phyloP scores from a whole-genome alignment of 2,113 vertebrate species.

The Leptobrachium leishanense region DNA sequence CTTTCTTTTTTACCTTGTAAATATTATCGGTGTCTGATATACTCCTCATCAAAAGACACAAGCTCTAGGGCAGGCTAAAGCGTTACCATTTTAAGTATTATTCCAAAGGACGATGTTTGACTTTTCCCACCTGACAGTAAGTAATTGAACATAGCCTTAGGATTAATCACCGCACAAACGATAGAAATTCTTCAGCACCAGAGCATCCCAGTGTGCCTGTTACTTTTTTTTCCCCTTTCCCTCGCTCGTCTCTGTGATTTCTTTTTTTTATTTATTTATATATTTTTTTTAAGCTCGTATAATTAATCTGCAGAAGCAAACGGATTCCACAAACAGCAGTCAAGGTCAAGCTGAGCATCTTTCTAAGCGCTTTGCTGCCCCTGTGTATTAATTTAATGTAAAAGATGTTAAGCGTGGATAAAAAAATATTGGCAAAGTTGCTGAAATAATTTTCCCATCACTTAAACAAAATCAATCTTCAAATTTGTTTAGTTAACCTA shows the following conservation, averaged over 20 bases:
- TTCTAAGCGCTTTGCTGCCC: background rate
- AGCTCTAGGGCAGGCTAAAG: background rate
- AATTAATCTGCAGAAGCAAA: slow-evolving; percentile 27
- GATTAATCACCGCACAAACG: slow-evolving; percentile 38
- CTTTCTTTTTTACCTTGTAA: background rate
- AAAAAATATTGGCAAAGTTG: too few species aligned
- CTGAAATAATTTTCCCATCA: too few species aligned
- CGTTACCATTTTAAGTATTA: slow-evolving; percentile 21
- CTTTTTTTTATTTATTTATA: background rate
- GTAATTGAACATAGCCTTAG: slow-evolving; percentile 35
- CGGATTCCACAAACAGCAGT: slow-evolving; percentile 25
- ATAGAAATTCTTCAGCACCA: background rate
- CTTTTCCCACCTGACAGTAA: slow-evolving; percentile 29
- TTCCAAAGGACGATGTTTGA: slow-evolving; percentile 4
- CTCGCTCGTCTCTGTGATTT: background rate
- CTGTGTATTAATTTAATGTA: background rate
- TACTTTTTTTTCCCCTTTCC: background rate
- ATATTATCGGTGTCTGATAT: background rate
- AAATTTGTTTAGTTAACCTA: too few species aligned
- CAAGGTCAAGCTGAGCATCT: slow-evolving; percentile 27
- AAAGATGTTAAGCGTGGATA: background rate
- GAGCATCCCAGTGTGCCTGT: slow-evolving; percentile 7
- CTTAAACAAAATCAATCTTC: too few species aligned
- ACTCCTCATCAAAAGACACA: background rate
- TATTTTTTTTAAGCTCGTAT: background rate